A percentile compares a stretch with the other conserved stretches of the same genome.
phyloP scores from a whole-genome alignment of 2,113 vertebrate genomes.

The Ameiurus melas region DNA sequence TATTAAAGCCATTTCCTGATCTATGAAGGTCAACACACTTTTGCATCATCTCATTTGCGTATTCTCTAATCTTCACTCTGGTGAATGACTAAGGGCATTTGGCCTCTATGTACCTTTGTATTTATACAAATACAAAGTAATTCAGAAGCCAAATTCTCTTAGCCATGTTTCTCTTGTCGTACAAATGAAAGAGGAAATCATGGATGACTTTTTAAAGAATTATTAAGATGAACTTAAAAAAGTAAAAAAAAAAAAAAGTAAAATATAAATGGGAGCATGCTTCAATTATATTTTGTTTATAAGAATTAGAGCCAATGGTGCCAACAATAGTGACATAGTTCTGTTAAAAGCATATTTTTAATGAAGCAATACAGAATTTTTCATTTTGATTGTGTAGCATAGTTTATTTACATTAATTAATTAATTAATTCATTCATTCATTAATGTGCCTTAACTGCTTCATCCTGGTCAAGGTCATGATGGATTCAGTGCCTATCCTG shows the following conservation, averaged over 20 bases:
- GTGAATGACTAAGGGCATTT: background rate
- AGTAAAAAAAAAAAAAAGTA: no score
- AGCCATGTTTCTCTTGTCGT: background rate
- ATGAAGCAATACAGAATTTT: background rate
- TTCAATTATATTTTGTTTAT: no score
- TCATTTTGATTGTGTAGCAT: background rate
- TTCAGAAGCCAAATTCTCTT: background rate
- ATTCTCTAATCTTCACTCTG: background rate
- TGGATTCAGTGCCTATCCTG: no score
- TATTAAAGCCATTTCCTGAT: background rate
- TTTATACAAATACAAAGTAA: background rate
- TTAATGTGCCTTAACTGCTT: background rate
- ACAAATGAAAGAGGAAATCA: no score
- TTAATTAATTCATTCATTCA: background rate
- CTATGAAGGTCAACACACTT: background rate
- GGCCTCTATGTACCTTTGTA: background rate
- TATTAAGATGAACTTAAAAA: no score
- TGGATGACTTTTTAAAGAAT: no score
- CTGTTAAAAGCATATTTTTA: background rate
- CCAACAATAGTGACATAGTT: background rate
- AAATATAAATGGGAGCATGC: no score
- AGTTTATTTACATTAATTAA: background rate
- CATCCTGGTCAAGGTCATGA: background rate
- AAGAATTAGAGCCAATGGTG: background rate
- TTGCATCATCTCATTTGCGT: background rate